These are phyloP conservation scores for Gallinago media DNA, from an alignment of 2,113 vertebrate species.

Conservation along the genomic window DNA sequence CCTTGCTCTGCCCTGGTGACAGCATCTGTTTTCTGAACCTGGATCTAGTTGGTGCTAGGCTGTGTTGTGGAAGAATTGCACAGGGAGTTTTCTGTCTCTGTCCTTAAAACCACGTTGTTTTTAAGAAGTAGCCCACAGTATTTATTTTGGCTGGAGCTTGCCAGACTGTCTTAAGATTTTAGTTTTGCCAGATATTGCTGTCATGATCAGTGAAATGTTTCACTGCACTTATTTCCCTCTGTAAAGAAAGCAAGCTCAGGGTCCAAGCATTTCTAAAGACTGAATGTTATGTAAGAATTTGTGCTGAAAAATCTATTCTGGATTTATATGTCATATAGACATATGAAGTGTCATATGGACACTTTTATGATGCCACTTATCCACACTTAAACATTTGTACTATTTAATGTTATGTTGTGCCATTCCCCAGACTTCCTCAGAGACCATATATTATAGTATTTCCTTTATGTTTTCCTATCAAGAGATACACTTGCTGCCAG, in stretches of 20 bases:
- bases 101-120: not conserved
- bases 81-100: not conserved
- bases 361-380: not conserved
- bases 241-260: not conserved
- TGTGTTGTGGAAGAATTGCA: not conserved
- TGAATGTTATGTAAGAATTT: not conserved
- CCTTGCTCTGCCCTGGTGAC: not conserved
- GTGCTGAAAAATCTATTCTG: not conserved
- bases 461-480: not conserved
- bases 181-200: not conserved
- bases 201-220: not conserved
- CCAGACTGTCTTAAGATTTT: conserved; percentile 3
- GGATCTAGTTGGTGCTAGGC: not conserved
- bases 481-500: not conserved
- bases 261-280: not conserved
- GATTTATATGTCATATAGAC: not conserved
- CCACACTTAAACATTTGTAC: not conserved
- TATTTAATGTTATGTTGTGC: not conserved
- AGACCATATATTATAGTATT: not conserved
- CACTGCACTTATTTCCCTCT: not conserved
- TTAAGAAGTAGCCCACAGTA: not conserved
- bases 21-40: conserved; percentile 9
- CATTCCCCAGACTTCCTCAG: not conserved
- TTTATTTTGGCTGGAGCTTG: not conserved
- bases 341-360: not conserved